Evolutionary conservation across 2,888 invertebrate genomes (phyloP), one percentile per base, ranked within the genome.

Genomic region (Epistrophe grossulariae): DNA sequence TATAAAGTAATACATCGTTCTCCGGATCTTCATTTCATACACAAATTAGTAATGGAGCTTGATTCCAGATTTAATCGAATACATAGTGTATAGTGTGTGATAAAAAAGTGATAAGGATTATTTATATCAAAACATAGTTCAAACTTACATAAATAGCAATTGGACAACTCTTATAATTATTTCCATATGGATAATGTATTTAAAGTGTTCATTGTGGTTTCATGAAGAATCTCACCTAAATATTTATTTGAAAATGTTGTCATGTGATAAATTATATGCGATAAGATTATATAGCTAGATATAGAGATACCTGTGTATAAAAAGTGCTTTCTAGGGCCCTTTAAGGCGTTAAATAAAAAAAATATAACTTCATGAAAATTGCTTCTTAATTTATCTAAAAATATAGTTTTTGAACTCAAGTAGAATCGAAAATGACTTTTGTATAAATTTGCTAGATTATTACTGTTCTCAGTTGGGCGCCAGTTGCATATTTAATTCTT

Each of bases 1-100:
- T 85, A 85, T 78, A 85, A 85, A 73, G 85, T 78, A 82, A 82
- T 70, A 74, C 82, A 57, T 57, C 77, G 38, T 57, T 72, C 64
- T 45, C 48, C 70, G 57, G 43, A 73, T 64, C 35, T 82, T 85
- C 85, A 85, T 78, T 85, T 82, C 15, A 62, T 35, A 74, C 28
- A 52, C 73, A 74, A 68, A 64, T 78, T 62, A 73, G 62, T 57
- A 38, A 55, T 50, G 19, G 17, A 50, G 19, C 35, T 48, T 50
- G 35, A 45, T 50, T 31, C 38, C 24, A 40, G 48, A 66, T 57
- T 19, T n/a, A 19, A 66, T 38, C 38, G 17, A 17, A 28, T 17
- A 11, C 24, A 24, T 1, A 28, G 28, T 68, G 66, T 43, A 24
- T 1, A 28, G 28, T 68, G 66, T 43, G 66, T 72, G 40, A 48